phyloP scores from a whole-genome alignment of 2,113 vertebrate species.

The Microtus richardsoni region DNA sequence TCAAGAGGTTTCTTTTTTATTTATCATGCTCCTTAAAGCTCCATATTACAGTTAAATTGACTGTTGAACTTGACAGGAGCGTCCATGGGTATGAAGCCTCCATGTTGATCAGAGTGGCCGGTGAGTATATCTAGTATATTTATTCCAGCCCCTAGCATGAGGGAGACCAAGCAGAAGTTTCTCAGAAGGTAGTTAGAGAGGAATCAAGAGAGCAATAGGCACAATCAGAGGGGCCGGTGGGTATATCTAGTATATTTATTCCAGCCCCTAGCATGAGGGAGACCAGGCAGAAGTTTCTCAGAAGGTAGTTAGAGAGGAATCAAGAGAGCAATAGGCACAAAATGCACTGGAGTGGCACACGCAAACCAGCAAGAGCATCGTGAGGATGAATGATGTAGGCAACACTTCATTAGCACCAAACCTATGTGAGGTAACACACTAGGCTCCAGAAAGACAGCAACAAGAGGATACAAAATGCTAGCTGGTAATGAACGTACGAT shows the following conservation, averaged over 20 bases:
- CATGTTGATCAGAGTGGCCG: background rate
- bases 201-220: background rate
- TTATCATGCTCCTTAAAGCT: background rate
- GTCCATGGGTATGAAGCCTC: background rate
- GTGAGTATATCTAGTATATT: background rate
- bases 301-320: background rate
- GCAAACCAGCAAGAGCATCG: background rate
- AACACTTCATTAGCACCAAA: background rate
- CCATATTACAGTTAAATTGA: background rate
- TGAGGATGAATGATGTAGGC: accelerated
- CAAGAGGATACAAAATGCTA: background rate
- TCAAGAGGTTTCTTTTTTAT: conserved; percentile 38
- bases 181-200: background rate
- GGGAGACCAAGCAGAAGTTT: background rate
- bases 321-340: background rate
- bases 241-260: background rate
- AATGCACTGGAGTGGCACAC: background rate
- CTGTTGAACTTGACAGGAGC: background rate
- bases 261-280: background rate
- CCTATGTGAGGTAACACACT: accelerated
- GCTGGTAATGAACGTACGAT: background rate
- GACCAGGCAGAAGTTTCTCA: background rate
- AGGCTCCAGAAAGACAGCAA: background rate
- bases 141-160: background rate
- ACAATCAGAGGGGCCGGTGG: accelerated